Evolutionary conservation across 2,888 invertebrate species (phyloP).

Genomic region (Arrhopalites spinosus): DNA sequence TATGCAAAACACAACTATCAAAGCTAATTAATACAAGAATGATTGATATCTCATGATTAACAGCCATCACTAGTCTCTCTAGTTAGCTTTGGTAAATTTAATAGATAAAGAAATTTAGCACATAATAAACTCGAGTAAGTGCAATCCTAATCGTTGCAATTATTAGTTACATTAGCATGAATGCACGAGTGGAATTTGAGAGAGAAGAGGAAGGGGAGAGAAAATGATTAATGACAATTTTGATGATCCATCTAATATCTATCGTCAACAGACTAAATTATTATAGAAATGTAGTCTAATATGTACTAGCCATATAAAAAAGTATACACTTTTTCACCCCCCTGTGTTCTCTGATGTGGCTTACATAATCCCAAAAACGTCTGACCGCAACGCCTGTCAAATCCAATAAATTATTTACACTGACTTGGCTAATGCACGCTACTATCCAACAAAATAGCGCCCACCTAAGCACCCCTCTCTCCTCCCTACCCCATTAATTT

Average conservation of each 20-base stretch:
- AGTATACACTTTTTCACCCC: too few relatives aligned
- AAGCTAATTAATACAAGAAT: conserved; percentile 22
- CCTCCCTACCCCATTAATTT: too few relatives aligned
- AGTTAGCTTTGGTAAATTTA: background rate
- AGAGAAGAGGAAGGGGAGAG: too few relatives aligned
- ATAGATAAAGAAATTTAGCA: conserved; percentile 1
- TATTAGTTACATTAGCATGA: too few relatives aligned
- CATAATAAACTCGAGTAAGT: conserved; percentile 28
- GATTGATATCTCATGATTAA: conserved; percentile 24
- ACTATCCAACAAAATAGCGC: too few relatives aligned
- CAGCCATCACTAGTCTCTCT: background rate
- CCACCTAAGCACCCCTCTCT: too few relatives aligned
- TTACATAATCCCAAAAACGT: background rate
- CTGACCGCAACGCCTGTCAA: conserved; percentile 7
- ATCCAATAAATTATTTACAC: conserved; percentile 3
- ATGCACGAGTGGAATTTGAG: background rate
- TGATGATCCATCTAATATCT: conserved; percentile 16
- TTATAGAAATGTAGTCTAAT: background rate
- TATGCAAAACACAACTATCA: background rate
- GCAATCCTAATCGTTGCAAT: conserved; percentile 22
- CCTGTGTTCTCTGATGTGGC: background rate
- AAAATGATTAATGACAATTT: conserved; percentile 24
- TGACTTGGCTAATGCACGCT: background rate
- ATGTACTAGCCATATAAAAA: too few relatives aligned
- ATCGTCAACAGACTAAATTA: background rate